Conservation (phyloP, 2,113 vertebrate species). For the Gobius niger region DNA sequence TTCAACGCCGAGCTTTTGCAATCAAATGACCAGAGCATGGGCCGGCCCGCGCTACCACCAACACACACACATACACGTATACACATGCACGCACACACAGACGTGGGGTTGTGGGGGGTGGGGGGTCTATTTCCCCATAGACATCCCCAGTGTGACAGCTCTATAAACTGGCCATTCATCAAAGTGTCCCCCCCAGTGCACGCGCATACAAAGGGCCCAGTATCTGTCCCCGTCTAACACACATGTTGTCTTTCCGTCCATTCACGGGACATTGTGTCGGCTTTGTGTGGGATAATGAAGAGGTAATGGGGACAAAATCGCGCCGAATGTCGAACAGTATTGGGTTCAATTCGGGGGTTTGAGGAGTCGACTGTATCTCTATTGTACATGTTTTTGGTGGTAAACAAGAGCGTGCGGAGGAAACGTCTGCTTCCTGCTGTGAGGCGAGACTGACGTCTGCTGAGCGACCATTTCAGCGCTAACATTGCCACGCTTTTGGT, state of each 20-base stretch:
- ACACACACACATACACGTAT: constrained; percentile 37
- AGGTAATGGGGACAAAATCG: not conserved
- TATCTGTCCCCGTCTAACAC: constrained; percentile 10
- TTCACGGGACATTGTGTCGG: not conserved
- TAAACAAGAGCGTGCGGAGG: no score
- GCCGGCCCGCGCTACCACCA: constrained; percentile 30
- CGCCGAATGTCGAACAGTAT: not conserved
- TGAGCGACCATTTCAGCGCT: no score
- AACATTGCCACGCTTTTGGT: no score
- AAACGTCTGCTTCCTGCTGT: no score
- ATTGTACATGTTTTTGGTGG: no score
- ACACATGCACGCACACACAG: constrained; percentile 26
- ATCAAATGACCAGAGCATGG: constrained; percentile 86
- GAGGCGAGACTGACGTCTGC: no score
- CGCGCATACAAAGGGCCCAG: constrained; percentile 28
- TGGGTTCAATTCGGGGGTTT: not conserved
- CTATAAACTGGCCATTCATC: constrained; percentile 93
- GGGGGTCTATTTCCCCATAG: constrained; percentile 84
- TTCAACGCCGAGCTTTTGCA: constrained; percentile 84
- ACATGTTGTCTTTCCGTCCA: constrained; percentile 1
- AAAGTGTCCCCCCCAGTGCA: constrained; percentile 80
- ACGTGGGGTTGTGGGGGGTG: constrained; percentile 26
- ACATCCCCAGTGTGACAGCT: constrained; percentile 84
- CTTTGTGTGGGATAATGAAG: not conserved
- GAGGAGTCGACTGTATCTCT: no score